Evolutionary conservation across 92 coral and sea anemone genomes (phyloP), one percentile per base, ranked within the genome.

Genomic region (Parazoanthus darwini): DNA sequence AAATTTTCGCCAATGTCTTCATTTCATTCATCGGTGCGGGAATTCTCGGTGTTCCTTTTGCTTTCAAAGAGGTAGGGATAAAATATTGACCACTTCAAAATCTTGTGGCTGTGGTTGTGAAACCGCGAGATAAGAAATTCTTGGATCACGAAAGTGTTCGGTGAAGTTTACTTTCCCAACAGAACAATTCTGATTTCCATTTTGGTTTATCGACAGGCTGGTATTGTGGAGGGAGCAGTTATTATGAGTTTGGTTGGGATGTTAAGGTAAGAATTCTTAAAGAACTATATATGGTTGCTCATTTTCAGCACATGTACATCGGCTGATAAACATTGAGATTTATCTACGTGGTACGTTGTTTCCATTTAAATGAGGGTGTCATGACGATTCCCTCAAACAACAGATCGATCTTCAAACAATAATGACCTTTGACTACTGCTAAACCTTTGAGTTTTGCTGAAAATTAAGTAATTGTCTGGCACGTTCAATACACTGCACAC

Each of bases 11-110:
- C 71, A 97, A 97, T 81, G 91, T 97, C 86, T 97, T 97, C 70
- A 97, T 97, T 82, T 93, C 99, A 56, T 97, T 95, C 82, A 97
- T 97, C 90, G 99, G 99, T 79, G 99, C 99, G 85, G 99, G 99
- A 85, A 93, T 97, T 81, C 92, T 97, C 81, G 99, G 99, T 78
- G 95, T 97, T 92, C 99, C 99, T 25, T 96, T 89, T 82, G 99
- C 99, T 44, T 96, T 97, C 85, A 95, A 89, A 89, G 99, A 95
- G 98, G 99, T 97, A 86, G 20, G 93, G 29, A 15, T 25, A 50
- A 4, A 73, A 37, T 74, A 72, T 74, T 74, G 88, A 56, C 2
- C 73, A 18, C 67, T 20, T 73, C 38, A 65, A 18, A 15, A 65
- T 6, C 65, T 33, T 58, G 72, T 51, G 59, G 59, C 9, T 50